Evolutionary conservation across 2,888 invertebrate species (phyloP).

Genomic region (Euphydryas editha): DNA sequence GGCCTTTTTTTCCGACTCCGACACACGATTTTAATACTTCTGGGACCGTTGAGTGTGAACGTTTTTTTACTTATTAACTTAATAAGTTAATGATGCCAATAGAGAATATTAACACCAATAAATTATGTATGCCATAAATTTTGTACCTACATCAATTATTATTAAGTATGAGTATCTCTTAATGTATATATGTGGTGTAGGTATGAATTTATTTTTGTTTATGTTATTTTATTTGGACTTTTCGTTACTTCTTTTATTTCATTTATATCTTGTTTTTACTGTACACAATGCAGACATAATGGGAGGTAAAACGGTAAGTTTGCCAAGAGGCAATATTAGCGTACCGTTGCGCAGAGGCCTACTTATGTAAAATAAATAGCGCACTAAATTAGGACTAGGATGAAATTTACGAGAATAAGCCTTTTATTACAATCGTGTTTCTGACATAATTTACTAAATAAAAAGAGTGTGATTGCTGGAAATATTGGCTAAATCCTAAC

Average conservation of each 20-base stretch:
- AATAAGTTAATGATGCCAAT: too few species aligned
- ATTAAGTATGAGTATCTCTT: background rate
- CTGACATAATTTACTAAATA: conserved; percentile 5
- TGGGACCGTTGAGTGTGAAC: too few species aligned
- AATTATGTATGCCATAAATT: background rate
- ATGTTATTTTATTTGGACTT: background rate
- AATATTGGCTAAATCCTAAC: background rate
- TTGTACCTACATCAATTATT: background rate
- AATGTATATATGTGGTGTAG: background rate
- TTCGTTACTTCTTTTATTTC: too few species aligned
- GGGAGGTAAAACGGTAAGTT: conserved; percentile 22
- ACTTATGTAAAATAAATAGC: conserved; percentile 25
- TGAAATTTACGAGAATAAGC: conserved; percentile 12
- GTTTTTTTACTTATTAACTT: too few species aligned
- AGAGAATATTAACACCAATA: background rate
- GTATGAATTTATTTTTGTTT: conserved; percentile 2
- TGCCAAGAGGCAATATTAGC: conserved; percentile 23
- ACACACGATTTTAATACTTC: too few species aligned
- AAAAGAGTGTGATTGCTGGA: background rate
- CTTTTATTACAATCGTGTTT: conserved; percentile 10
- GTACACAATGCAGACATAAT: conserved; percentile 12
- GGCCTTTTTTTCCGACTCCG: too few species aligned
- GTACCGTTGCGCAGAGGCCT: conserved; percentile 18
- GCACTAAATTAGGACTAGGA: conserved; percentile 20
- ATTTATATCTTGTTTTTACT: background rate